These are phyloP conservation scores for Panthera tigris DNA, from an alignment of 2,113 vertebrate genomes.

Conservation along the genomic window DNA sequence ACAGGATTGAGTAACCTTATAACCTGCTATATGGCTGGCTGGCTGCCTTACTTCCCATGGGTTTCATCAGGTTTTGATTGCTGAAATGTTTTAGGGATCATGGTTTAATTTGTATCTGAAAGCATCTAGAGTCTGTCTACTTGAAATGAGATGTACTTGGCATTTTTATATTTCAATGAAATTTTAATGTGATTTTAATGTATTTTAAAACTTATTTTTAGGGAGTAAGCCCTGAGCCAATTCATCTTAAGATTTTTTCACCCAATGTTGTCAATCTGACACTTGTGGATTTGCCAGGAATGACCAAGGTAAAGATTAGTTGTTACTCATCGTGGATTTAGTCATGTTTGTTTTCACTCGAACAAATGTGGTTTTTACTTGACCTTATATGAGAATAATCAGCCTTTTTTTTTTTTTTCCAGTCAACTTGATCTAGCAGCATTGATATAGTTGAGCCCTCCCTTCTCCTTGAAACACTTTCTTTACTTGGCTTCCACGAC, in stretches of 20 bases:
- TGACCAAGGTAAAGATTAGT: constrained; percentile 92
- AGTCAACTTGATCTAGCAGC: not conserved
- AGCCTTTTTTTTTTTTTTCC: not conserved
- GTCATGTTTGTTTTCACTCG: constrained; percentile 33
- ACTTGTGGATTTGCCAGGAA: constrained; percentile 97
- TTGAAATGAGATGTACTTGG: constrained; percentile 38
- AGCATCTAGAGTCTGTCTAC: not conserved
- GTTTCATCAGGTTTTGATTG: constrained; percentile 1
- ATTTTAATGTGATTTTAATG: constrained; percentile 56
- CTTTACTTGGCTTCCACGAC: not conserved
- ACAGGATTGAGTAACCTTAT: not conserved
- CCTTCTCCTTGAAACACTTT: constrained; percentile 1
- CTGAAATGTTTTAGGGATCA: not conserved
- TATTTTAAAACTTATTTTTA: constrained; percentile 80
- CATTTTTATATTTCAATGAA: constrained; percentile 28
- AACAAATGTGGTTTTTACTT: constrained; percentile 10
- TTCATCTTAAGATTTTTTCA: constrained; percentile 98
- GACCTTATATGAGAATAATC: not conserved
- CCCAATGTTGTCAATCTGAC: constrained; percentile 97
- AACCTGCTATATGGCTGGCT: not conserved
- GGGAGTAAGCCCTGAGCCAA: constrained; percentile 97
- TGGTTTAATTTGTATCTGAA: constrained; percentile 51
- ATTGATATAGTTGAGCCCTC: not conserved
- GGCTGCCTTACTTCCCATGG: not conserved
- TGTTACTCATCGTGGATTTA: not conserved